Evolutionary conservation across 2,797 vertebrate species (phyloP).

Genomic region (Limosa lapponica): DNA sequence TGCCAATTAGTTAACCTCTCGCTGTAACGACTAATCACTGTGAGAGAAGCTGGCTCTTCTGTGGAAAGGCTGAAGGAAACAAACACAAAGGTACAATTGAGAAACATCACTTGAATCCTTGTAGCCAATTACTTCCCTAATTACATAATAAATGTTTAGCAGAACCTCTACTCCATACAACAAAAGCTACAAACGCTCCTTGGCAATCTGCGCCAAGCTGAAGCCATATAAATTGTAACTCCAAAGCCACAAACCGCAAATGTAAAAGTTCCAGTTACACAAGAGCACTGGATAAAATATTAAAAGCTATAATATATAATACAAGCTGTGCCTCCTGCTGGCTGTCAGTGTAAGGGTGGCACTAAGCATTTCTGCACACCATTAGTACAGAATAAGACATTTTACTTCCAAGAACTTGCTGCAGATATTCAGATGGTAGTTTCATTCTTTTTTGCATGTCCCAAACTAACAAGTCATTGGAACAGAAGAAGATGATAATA

Average conservation of each 20-base stretch:
- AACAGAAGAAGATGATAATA: not conserved
- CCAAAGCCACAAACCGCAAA: not conserved
- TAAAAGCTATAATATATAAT: not conserved
- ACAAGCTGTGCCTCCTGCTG: not conserved
- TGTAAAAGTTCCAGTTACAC: not conserved
- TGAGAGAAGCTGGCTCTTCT: not conserved
- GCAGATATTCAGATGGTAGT: not conserved
- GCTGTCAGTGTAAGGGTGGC: not conserved
- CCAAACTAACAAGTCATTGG: not conserved
- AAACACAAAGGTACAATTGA: not conserved
- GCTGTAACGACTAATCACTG: not conserved
- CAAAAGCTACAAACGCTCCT: not conserved
- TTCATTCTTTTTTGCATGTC: not conserved
- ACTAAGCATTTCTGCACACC: not conserved
- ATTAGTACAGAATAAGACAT: not conserved
- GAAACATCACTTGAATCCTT: not conserved
- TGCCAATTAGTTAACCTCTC: not conserved
- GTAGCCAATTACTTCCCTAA: not conserved
- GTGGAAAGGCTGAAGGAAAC: not conserved
- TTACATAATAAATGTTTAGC: not conserved
- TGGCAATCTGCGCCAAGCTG: not conserved
- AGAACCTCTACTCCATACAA: not conserved
- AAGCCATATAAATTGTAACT: not conserved
- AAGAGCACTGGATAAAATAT: slow-evolving; percentile 16
- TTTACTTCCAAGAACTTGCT: not conserved